Percentiles rank a stretch among this genome's conserved stretches.
Conservation (phyloP, 2,888 invertebrate genomes). For the Drosophila barbarae region DNA sequence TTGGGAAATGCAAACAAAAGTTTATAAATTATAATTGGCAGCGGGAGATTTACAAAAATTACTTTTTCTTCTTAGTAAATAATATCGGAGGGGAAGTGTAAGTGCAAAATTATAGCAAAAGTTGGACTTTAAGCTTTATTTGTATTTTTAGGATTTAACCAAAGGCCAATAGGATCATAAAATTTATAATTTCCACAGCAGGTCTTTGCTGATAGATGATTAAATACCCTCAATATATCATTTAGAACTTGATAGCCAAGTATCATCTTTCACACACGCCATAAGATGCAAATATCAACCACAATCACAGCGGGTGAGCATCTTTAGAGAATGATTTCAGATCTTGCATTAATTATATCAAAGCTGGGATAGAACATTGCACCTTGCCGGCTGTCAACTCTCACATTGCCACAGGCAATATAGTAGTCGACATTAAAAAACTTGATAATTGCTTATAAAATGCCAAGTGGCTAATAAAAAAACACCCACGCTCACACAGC, state of each 20-base stretch:
- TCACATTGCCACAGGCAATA: constrained; percentile 8
- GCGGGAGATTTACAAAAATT: constrained; percentile 14
- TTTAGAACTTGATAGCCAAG: neutral
- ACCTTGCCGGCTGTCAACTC: constrained; percentile 17
- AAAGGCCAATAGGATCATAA: neutral
- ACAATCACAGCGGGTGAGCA: constrained; percentile 21
- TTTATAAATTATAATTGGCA: constrained; percentile 34
- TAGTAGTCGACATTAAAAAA: constrained; percentile 25
- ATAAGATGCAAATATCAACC: constrained; percentile 4
- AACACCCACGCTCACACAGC: constrained; percentile 8
- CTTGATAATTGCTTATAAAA: constrained; percentile 28
- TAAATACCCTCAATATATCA: neutral
- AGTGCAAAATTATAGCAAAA: neutral
- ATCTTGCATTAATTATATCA: constrained; percentile 8
- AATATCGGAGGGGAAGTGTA: neutral
- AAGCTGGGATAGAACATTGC: constrained; percentile 7
- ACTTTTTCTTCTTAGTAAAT: neutral
- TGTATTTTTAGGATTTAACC: neutral
- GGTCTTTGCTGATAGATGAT: neutral
- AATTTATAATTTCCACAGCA: neutral
- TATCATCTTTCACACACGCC: constrained; percentile 7
- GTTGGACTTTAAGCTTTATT: neutral
- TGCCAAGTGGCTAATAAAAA: constrained; percentile 35
- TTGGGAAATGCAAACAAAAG: constrained; percentile 37
- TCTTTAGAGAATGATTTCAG: neutral